Evolutionary conservation across 2,797 vertebrate species (phyloP).

Genomic region (Yasuhikotakia modesta): DNA sequence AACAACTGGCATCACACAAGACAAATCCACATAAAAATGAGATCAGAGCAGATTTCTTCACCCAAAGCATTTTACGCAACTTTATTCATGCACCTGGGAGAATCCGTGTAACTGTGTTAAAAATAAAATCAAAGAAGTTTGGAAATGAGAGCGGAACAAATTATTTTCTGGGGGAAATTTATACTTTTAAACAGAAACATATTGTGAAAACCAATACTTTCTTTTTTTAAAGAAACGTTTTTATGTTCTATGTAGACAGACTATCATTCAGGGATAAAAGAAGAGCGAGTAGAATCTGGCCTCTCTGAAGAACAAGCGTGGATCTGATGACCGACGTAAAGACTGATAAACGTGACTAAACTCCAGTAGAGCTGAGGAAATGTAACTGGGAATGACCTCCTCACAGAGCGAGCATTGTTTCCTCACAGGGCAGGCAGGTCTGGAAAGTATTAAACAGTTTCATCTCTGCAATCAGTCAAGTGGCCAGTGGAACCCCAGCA

Average conservation of each 20-base stretch:
- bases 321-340: not conserved
- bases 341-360: not conserved
- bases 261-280: not conserved
- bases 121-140: too few relatives aligned
- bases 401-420: slow-evolving; percentile 54
- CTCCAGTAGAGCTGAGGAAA: slow-evolving; percentile 8
- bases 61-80: too few relatives aligned
- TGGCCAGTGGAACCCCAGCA: slow-evolving; percentile 44
- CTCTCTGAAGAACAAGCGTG: not conserved
- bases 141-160: too few relatives aligned
- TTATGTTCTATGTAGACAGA: not conserved
- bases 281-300: not conserved
- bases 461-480: slow-evolving; percentile 55
- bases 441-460: slow-evolving; percentile 56
- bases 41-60: too few relatives aligned
- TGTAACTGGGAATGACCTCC: slow-evolving; percentile 32
- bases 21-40: too few relatives aligned
- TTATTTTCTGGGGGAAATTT: not conserved
- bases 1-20: too few relatives aligned
- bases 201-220: too few relatives aligned
- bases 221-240: too few relatives aligned
- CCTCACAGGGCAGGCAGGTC: slow-evolving; percentile 28
- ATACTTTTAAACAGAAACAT: not conserved
- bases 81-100: too few relatives aligned
- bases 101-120: too few relatives aligned